These are phyloP conservation scores for Lepus timidus DNA, from an alignment of 2,113 vertebrate genomes.

Conservation along the genomic window DNA sequence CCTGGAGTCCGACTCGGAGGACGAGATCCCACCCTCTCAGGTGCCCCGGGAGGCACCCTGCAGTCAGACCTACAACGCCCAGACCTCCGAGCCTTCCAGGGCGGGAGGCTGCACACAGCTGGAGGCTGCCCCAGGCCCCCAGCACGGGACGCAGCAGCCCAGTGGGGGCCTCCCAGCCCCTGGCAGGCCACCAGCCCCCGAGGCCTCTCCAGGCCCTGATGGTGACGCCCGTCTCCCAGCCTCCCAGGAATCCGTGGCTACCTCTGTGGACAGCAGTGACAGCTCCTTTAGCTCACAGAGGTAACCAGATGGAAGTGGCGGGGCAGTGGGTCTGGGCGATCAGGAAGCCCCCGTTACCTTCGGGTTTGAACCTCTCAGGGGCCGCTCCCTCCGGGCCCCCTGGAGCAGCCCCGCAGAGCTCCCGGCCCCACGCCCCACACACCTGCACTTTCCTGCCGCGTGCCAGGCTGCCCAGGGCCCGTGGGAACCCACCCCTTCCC, in stretches of 20 bases:
- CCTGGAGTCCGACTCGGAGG: slow-evolving; percentile 90
- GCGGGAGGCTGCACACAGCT: background rate
- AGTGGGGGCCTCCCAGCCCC: slow-evolving; percentile 27
- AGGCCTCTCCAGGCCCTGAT: background rate
- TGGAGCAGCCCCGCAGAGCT: background rate
- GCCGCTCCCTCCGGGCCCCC: background rate
- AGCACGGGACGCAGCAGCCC: slow-evolving; percentile 23
- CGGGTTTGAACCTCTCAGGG: background rate
- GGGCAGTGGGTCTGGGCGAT: background rate
- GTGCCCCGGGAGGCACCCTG: rapidly evolving
- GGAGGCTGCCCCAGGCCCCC: background rate
- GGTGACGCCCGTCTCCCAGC: slow-evolving; percentile 80
- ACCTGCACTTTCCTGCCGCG: background rate
- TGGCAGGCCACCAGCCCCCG: background rate
- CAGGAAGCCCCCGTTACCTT: background rate
- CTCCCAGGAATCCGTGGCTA: slow-evolving; percentile 90
- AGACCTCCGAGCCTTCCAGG: rapidly evolving
- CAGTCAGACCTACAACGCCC: background rate
- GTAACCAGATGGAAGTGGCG: slow-evolving; percentile 73
- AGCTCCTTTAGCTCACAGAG: slow-evolving; percentile 89
- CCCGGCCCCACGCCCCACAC: no score
- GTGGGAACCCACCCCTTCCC: background rate
- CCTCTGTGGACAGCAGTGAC: slow-evolving; percentile 89
- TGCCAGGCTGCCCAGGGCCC: background rate
- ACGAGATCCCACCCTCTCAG: slow-evolving; percentile 83